Percentiles rank a stretch among this genome's conserved stretches.
Conservation (phyloP, 1,140 invertebrate genomes). For the Galleria mellonella region DNA sequence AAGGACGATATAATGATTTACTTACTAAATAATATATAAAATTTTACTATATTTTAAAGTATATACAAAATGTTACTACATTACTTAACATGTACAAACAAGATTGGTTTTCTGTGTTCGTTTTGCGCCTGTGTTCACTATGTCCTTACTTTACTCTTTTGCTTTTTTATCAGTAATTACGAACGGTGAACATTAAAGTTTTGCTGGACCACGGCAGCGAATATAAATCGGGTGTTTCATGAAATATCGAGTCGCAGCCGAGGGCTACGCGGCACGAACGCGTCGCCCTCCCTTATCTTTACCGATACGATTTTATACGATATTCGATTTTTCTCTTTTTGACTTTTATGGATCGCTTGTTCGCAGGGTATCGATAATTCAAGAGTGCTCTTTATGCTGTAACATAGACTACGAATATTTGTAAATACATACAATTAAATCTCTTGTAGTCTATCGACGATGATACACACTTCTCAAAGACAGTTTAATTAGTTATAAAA, state of each 20-base stretch:
- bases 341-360: slow-evolving; percentile 65
- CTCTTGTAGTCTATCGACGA: too few species aligned
- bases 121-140: background rate
- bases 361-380: slow-evolving; percentile 63
- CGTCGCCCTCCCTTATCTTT: slow-evolving; percentile 60
- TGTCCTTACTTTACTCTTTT: slow-evolving; percentile 23
- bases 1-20: too few species aligned
- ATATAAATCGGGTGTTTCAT: slow-evolving; percentile 69
- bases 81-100: too few species aligned
- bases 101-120: background rate
- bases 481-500: too few species aligned
- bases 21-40: too few species aligned
- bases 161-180: slow-evolving; percentile 55
- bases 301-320: slow-evolving; percentile 67
- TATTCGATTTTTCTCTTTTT: slow-evolving; percentile 64
- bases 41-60: too few species aligned
- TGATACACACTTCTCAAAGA: too few species aligned
- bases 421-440: too few species aligned
- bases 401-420: background rate
- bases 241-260: slow-evolving; percentile 64
- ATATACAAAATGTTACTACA: too few species aligned
- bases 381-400: slow-evolving; percentile 46
- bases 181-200: slow-evolving; percentile 58
- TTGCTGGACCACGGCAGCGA: slow-evolving; percentile 43
- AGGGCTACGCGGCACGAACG: slow-evolving; percentile 51